Conservation (phyloP, 2,797 vertebrate species). For the Sebastes wilsoni region DNA sequence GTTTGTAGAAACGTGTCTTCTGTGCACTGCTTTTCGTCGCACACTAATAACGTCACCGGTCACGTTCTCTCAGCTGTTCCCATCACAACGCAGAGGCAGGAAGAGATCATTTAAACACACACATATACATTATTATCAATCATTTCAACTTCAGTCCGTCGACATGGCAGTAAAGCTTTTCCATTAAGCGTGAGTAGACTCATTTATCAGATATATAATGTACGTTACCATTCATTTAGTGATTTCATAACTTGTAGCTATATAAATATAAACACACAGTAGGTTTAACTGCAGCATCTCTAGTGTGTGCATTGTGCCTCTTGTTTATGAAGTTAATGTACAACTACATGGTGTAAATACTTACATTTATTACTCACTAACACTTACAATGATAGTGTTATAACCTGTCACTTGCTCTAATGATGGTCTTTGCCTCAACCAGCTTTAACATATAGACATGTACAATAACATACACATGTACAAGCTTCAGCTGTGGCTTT, state of each 20-base stretch:
- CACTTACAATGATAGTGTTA: not conserved
- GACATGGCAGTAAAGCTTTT: not conserved
- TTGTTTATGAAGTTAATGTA: not conserved
- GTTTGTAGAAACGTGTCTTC: not conserved
- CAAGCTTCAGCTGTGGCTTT: not conserved
- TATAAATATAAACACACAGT: not conserved
- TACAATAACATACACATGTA: not conserved
- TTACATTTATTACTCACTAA: not conserved
- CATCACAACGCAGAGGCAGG: constrained; percentile 18
- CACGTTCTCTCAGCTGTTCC: constrained; percentile 69
- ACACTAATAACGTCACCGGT: constrained; percentile 46
- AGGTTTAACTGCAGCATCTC: not conserved
- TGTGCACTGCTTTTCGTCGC: constrained; percentile 40
- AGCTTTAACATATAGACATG: not conserved
- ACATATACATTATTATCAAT: not conserved
- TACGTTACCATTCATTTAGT: not conserved
- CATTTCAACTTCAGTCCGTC: not conserved
- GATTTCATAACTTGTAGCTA: not conserved
- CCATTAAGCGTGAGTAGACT: constrained; percentile 45
- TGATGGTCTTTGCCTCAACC: not conserved
- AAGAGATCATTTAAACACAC: constrained; percentile 23
- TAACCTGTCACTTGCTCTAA: not conserved
- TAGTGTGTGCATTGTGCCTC: not conserved
- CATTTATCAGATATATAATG: not conserved
- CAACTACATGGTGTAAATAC: not conserved